Base-by-base conservation (phyloP, 2,113 vertebrate species). In the Oryzias melastigma region DNA sequence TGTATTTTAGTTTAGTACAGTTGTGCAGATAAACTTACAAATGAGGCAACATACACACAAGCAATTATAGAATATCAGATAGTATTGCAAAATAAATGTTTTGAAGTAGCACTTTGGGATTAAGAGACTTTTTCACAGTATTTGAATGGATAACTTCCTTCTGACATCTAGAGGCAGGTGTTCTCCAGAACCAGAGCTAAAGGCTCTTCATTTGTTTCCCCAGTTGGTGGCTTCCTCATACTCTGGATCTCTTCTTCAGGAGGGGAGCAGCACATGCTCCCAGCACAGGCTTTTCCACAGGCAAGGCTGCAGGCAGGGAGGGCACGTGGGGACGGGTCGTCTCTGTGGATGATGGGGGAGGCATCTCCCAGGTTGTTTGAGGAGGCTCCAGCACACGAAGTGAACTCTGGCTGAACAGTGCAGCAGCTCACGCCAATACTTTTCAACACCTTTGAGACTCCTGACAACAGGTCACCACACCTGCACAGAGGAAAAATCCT, bases 351-450 rank as follows among this genome's bases (percentile, higher is more conserved):
- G 5, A 75, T 24, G 4, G 25, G 46, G 19, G 50, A 48, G 43
- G 53, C 25, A 5, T 43, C 57, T 7, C 44, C 44, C 5, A 3
- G 45, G 22, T 42, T 41, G 22, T 42, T 35, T 43, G 18, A 15
- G 2, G 54, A 35, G n/a, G 55, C 35, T 0, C 24, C 49, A 24
- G 62, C 29, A 7, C 42, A 52, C 17, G 64, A 43, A 12, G 47
- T 7, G 43, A 92, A 86, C 78, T 93, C 92, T 5, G 91, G 92
- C 68, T 93, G 92, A 16, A 93, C 61, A 0, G 92, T 93, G 74
- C 89, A 85, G 65, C 81, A 84, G 55, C 59, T 85, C 71, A 92
- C 85, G 0, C 92, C 91, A 0, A 84, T 87, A 5, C 62, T 71
- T 53, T 61, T 78, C 20, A 93, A 77, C 17, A 91, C 87, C 18